Evolutionary conservation across 2,113 vertebrate species (phyloP).

Genomic region (Thalassoma bifasciatum): DNA sequence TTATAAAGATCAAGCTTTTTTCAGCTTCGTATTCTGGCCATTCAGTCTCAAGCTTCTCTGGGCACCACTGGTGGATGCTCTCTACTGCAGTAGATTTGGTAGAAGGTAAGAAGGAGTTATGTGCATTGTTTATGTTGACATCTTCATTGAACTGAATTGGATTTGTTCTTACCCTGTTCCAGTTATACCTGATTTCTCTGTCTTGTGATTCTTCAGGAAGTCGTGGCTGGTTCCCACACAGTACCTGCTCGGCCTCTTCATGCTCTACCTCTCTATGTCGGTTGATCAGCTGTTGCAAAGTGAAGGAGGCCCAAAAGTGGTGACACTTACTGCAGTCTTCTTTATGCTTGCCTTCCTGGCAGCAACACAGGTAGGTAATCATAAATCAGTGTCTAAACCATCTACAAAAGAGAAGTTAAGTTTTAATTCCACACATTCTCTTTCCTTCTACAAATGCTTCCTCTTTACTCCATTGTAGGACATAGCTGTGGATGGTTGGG

Average conservation of each 20-base stretch:
- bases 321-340: slow-evolving; percentile 90
- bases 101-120: slow-evolving; percentile 74
- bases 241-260: slow-evolving; percentile 94
- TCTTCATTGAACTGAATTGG: neutral
- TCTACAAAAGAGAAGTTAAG: neutral
- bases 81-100: slow-evolving; percentile 91
- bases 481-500: slow-evolving; percentile 98
- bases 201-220: slow-evolving; percentile 82
- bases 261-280: slow-evolving; percentile 91
- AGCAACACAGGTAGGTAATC: slow-evolving; percentile 88
- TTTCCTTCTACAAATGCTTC: neutral
- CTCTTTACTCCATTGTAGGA: slow-evolving; percentile 75
- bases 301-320: slow-evolving; percentile 84
- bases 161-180: neutral
- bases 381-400: neutral
- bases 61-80: slow-evolving; percentile 95
- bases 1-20: slow-evolving; percentile 97
- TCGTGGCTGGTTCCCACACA: slow-evolving; percentile 98
- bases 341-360: slow-evolving; percentile 96
- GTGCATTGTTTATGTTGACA: neutral
- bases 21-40: slow-evolving; percentile 99
- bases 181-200: neutral
- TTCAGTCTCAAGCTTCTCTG: slow-evolving; percentile 97
- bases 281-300: slow-evolving; percentile 88
- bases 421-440: neutral